Evolutionary conservation across 2,888 invertebrate species (phyloP).

Genomic region (Silvanus unidentatus): DNA sequence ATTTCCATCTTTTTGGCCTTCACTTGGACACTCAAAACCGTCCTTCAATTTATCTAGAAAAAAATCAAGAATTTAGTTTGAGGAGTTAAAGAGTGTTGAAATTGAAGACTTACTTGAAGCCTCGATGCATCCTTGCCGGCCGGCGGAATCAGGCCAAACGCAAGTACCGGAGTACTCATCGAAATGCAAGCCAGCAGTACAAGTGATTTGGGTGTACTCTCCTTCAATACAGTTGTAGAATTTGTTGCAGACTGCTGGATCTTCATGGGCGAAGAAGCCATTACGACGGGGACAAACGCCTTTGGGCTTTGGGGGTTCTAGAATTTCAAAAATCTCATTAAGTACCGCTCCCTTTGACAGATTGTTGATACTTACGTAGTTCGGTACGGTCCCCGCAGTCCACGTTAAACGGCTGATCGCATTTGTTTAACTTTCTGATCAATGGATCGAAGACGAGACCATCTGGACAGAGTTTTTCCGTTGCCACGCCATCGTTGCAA

Average conservation of each 20-base stretch:
- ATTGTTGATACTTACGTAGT: conserved; percentile 80
- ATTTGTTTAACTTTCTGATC: conserved; percentile 83
- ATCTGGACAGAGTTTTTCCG: conserved; percentile 76
- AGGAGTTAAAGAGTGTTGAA: neutral
- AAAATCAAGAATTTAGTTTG: neutral
- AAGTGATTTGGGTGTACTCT: conserved; percentile 69
- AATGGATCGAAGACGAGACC: conserved; percentile 82
- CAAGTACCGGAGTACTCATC: conserved; percentile 86
- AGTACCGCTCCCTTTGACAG: too few species aligned
- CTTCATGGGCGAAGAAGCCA: conserved; percentile 88
- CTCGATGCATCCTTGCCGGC: conserved; percentile 64
- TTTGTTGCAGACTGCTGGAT: conserved; percentile 71
- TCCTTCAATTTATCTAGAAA: conserved; percentile 67
- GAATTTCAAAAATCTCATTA: conserved; percentile 11
- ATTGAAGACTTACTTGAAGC: conserved; percentile 41
- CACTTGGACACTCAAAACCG: conserved; percentile 80
- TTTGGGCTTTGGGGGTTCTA: conserved; percentile 72
- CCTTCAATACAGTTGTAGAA: conserved; percentile 90
- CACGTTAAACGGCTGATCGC: conserved; percentile 88
- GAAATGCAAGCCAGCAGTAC: conserved; percentile 84
- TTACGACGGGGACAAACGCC: conserved; percentile 75
- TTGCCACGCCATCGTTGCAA: conserved; percentile 66
- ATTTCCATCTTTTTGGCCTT: conserved; percentile 56
- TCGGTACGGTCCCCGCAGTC: conserved; percentile 85
- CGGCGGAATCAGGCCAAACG: conserved; percentile 80